Percentiles rank a stretch among this genome's conserved stretches.
phyloP scores from a whole-genome alignment of 2,888 invertebrate genomes.

The Boloria euphrosyne region DNA sequence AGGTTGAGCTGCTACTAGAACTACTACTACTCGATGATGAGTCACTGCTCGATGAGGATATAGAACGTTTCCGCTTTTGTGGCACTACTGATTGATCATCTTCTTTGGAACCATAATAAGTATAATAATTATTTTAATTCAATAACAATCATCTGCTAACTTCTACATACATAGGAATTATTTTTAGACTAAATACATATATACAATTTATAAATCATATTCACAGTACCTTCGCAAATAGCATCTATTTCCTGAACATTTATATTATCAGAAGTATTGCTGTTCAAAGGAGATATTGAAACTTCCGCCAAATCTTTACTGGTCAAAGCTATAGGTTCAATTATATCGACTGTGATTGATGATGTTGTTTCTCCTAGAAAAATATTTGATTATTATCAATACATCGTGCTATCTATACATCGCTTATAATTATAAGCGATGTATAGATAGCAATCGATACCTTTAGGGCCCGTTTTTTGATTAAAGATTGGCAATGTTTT shows the following conservation, averaged over 20 bases:
- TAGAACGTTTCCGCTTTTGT: not conserved
- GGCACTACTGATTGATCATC: not conserved
- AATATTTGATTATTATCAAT: not conserved
- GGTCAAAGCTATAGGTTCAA: not conserved
- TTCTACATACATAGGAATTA: too few species aligned
- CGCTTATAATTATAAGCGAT: too few species aligned
- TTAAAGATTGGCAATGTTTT: too few species aligned
- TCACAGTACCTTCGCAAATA: not conserved
- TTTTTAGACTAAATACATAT: not conserved
- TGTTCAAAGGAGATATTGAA: constrained; percentile 1
- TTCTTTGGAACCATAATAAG: not conserved
- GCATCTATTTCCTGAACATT: not conserved
- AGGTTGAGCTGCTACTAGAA: not conserved
- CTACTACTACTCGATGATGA: constrained; percentile 1
- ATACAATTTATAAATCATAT: not conserved
- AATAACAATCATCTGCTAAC: too few species aligned
- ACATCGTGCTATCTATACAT: not conserved
- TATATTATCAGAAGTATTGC: not conserved
- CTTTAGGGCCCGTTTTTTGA: too few species aligned
- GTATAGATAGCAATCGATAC: too few species aligned
- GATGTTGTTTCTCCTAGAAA: not conserved
- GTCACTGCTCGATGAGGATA: not conserved
- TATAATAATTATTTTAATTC: not conserved
- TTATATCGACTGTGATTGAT: not conserved
- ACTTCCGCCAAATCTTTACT: not conserved